Conservation (phyloP, 2,113 vertebrate genomes). For the Amblyornis subalaris region DNA sequence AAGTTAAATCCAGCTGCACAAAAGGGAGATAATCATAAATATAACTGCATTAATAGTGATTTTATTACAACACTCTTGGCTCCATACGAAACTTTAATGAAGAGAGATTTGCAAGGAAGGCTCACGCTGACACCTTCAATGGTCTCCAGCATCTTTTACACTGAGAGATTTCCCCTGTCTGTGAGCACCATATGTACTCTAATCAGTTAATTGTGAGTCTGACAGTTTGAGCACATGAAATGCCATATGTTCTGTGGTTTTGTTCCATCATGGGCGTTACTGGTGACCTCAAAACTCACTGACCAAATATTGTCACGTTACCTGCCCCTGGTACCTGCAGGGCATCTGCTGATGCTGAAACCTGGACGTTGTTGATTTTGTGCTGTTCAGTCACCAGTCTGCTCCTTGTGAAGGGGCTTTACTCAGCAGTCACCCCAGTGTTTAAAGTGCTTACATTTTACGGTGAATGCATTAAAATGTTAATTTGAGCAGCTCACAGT, state of each 20-base stretch:
- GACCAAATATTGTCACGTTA: not conserved
- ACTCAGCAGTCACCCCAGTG: not conserved
- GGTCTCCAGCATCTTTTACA: constrained; percentile 41
- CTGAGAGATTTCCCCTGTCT: constrained; percentile 46
- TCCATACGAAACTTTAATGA: constrained; percentile 45
- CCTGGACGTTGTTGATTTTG: not conserved
- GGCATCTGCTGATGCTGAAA: not conserved
- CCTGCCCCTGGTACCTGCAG: not conserved
- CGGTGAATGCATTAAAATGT: not conserved
- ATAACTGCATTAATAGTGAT: constrained; percentile 42
- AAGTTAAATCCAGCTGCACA: constrained; percentile 6
- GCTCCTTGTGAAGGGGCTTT: not conserved
- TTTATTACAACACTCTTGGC: constrained; percentile 53
- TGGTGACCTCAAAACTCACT: constrained; percentile 1
- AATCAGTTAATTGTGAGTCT: constrained; percentile 35
- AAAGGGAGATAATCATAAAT: constrained; percentile 37
- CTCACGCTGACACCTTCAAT: constrained; percentile 39
- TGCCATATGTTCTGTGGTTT: constrained; percentile 21
- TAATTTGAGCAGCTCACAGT: not conserved
- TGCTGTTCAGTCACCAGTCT: not conserved
- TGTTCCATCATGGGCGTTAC: not conserved
- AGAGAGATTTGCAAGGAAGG: constrained; percentile 45
- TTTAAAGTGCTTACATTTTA: constrained; percentile 15
- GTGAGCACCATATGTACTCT: constrained; percentile 34
- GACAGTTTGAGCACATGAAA: constrained; percentile 3